Base-by-base conservation (phyloP, 2,113 vertebrate species). In the Charadrius vociferus region DNA sequence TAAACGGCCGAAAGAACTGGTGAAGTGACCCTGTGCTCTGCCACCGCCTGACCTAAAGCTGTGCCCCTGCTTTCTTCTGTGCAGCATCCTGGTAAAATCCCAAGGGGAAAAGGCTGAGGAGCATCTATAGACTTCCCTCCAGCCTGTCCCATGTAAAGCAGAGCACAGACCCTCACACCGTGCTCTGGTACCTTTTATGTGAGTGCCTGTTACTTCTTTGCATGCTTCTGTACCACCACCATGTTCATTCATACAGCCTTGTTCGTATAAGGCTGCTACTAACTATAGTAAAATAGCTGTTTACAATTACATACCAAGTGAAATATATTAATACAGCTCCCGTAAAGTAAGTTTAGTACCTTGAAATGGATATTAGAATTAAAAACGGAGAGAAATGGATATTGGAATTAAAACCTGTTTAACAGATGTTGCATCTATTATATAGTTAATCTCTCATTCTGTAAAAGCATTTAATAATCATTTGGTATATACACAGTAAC, bases 291-390 rank as follows among this genome's bases (percentile, higher is more conserved):
- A 86, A 71, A 89, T 45, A 73, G 12, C 18, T 78, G 56, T 55
- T 63, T 27, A 72, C 43, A 82, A 43, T 58, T 41, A 11, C 21
- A 30, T 78, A 68, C 18, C 8, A n/a, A 74, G 11, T 36, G 43
- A 90, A 82, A 58, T 55, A 14, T 47, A 63, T 81, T 43, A 83
- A 50, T 66, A 63, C 13, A 49, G 5, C 7, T 78, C 13, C 15
- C 34, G 9, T 73, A 71, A 85, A 84, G 53, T 29, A 90, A 66
- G 16, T 90, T 70, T 56, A 83, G 45, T 75, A 71, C 36, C 59
- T 94, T 94, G 71, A 88, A 96, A 81, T 75, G 2, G 55, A 61
- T 87, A 88, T 82, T 63, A 83, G 59, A 83, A 90, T 88, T 93
- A 86, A 94, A 96, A 94, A 24, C 2, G 1, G 49, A 74, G 16